These are phyloP conservation scores for Agrochola circellaris DNA, from an alignment of 2,888 invertebrate species.

Conservation along the genomic window DNA sequence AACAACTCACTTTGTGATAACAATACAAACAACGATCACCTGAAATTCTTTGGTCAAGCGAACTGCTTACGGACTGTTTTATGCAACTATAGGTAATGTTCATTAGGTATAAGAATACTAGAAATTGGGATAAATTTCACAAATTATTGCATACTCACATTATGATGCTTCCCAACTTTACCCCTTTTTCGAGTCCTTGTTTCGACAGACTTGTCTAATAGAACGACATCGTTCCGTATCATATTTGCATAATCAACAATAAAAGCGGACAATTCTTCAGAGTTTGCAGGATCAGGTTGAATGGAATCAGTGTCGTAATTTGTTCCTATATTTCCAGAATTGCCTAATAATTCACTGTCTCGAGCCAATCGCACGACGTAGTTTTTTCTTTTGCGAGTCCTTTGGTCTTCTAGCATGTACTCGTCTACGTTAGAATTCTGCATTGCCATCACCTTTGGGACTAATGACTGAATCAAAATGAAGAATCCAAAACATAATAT, in stretches of 20 bases:
- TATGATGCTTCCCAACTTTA: conserved; percentile 78
- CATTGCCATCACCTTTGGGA: conserved; percentile 77
- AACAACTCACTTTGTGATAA: not conserved
- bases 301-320: conserved; percentile 74
- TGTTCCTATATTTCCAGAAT: conserved; percentile 71
- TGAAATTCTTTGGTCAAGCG: not conserved
- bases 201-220: conserved; percentile 85
- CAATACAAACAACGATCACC: not conserved
- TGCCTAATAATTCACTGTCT: conserved; percentile 74
- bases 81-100: not conserved
- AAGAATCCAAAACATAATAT: conserved; percentile 76
- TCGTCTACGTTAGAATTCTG: conserved; percentile 77
- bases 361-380: conserved; percentile 77
- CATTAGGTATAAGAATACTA: not conserved
- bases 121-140: conserved; percentile 6
- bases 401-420: conserved; percentile 79
- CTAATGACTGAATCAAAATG: conserved; percentile 74
- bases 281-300: conserved; percentile 71
- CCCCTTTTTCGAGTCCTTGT: conserved; percentile 85
- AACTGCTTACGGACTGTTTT: not conserved
- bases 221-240: conserved; percentile 84
- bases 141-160: conserved; percentile 72
- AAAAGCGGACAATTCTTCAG: conserved; percentile 81
- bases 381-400: conserved; percentile 80
- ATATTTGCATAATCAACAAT: conserved; percentile 86